These are phyloP conservation scores for Agonopterix subpropinquella DNA, from an alignment of 2,888 invertebrate genomes.

Conservation along the genomic window DNA sequence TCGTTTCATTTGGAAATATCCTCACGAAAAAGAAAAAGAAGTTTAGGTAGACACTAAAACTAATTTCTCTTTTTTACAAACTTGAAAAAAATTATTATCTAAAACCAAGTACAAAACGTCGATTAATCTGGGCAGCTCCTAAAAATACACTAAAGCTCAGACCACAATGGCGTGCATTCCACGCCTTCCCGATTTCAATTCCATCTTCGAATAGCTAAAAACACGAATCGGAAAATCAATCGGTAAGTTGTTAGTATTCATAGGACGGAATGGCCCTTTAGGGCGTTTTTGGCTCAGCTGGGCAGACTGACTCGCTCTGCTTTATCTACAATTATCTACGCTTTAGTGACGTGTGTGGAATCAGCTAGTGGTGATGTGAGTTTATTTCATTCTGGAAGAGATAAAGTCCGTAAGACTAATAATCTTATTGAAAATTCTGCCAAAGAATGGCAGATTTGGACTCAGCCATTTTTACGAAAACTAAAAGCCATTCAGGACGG, in stretches of 20 bases:
- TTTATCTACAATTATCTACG: constrained; percentile 25
- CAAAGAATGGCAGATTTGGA: too few relatives aligned
- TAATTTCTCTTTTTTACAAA: too few relatives aligned
- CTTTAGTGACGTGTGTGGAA: constrained; percentile 15
- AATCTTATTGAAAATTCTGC: too few relatives aligned
- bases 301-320: constrained; percentile 4
- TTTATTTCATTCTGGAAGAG: too few relatives aligned
- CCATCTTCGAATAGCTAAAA: constrained; percentile 12
- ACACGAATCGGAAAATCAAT: constrained; percentile 25
- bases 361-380: not conserved
- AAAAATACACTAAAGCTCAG: constrained; percentile 13
- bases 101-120: too few relatives aligned
- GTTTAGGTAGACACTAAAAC: too few relatives aligned
- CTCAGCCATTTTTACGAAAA: too few relatives aligned
- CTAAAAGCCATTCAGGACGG: too few relatives aligned
- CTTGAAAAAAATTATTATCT: too few relatives aligned
- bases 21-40: too few relatives aligned
- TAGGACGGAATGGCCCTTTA: constrained; percentile 25
- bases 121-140: constrained; percentile 14
- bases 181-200: constrained; percentile 7
- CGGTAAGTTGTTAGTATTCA: constrained; percentile 36
- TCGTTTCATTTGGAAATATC: too few relatives aligned
- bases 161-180: not conserved
- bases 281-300: constrained; percentile 37
- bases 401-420: too few relatives aligned